These are phyloP conservation scores for Stenopsyche tienmushanensis DNA, from an alignment of 1,140 invertebrate genomes.

Conservation along the genomic window DNA sequence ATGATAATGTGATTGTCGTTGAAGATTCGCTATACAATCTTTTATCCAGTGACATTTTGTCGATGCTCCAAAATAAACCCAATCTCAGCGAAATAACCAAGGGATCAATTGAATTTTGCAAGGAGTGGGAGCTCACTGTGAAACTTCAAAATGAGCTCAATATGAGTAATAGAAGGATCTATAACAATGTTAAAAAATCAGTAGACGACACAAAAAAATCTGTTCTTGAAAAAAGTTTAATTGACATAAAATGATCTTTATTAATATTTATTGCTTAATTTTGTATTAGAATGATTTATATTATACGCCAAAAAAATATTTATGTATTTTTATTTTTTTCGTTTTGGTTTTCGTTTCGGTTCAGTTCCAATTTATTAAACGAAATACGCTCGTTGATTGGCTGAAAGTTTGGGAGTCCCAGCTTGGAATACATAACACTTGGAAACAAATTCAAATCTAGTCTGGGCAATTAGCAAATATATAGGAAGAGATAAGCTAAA, in stretches of 20 bases:
- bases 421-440: too few relatives aligned
- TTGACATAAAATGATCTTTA: too few relatives aligned
- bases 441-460: too few relatives aligned
- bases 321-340: too few relatives aligned
- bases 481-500: too few relatives aligned
- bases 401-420: too few relatives aligned
- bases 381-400: too few relatives aligned
- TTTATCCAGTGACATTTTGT: not conserved
- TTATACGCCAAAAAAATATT: not conserved
- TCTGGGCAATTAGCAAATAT: too few relatives aligned
- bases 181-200: not conserved
- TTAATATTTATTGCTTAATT: too few relatives aligned
- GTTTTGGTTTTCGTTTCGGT: too few relatives aligned
- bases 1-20: not conserved
- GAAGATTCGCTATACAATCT: not conserved
- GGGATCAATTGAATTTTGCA: constrained; percentile 6
- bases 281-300: too few relatives aligned
- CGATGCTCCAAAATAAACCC: constrained; percentile 18
- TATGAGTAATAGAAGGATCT: constrained; percentile 9
- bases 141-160: not conserved
- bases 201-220: constrained; percentile 1
- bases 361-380: too few relatives aligned
- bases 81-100: constrained; percentile 11
- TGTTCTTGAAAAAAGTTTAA: not conserved
- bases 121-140: constrained; percentile 14